Percentiles rank a stretch among this genome's conserved stretches.
phyloP scores from a whole-genome alignment of 2,888 invertebrate genomes.

The Eubasilissa splendida region DNA sequence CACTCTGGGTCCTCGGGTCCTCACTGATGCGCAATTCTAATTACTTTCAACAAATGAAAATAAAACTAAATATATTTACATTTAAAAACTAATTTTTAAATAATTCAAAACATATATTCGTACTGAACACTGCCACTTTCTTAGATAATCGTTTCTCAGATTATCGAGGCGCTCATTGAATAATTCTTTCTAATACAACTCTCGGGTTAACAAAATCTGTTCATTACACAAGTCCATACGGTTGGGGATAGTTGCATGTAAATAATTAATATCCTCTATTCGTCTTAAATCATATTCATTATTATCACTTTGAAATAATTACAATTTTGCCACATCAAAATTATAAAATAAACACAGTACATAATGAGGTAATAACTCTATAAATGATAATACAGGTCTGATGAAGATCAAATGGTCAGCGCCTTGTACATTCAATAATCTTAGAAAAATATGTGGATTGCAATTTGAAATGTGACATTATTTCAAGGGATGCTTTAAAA shows the following conservation, averaged over 20 bases:
- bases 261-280: not conserved
- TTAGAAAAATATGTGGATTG: conserved; percentile 37
- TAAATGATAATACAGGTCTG: conserved; percentile 16
- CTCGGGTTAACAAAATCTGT: not conserved
- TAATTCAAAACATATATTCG: not conserved
- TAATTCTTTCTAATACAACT: no score
- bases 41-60: not conserved
- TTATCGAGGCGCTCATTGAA: no score
- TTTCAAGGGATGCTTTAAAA: conserved; percentile 15
- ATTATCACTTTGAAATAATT: not conserved
- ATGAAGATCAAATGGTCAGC: not conserved
- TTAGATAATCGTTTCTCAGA: no score
- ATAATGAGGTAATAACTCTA: conserved; percentile 2
- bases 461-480: conserved; percentile 36
- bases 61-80: conserved; percentile 19
- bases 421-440: not conserved
- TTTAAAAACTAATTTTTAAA: conserved; percentile 8
- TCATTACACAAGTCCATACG: not conserved
- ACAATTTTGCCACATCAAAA: conserved; percentile 7
- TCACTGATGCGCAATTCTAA: no score
- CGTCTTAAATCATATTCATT: not conserved
- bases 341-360: not conserved
- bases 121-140: no score
- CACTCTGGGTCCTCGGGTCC: no score
- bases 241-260: not conserved